A percentile compares a stretch with the other conserved stretches of the same genome.
These are phyloP conservation scores for Ariolimax columbianus DNA, from an alignment of 2,888 invertebrate species.

Conservation along the genomic window DNA sequence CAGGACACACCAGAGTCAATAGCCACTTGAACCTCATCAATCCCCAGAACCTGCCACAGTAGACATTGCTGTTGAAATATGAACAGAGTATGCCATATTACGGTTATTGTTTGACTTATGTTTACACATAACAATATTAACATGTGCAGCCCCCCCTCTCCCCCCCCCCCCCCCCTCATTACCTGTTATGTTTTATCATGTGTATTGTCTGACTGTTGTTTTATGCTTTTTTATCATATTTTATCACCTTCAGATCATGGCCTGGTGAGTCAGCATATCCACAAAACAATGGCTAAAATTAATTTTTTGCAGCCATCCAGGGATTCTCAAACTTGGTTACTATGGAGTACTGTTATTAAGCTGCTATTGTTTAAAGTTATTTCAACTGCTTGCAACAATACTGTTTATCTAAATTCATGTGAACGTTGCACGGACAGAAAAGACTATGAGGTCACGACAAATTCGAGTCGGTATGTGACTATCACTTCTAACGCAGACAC, in stretches of 20 bases:
- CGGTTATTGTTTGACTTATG: too few species aligned
- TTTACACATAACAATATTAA: too few species aligned
- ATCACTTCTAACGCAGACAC: not conserved
- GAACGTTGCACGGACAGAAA: not conserved
- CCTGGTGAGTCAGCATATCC: not conserved
- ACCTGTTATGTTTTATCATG: too few species aligned
- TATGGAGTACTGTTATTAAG: not conserved
- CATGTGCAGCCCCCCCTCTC: too few species aligned
- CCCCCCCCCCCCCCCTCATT: too few species aligned
- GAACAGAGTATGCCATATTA: too few species aligned
- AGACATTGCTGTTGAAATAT: too few species aligned
- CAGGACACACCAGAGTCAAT: too few species aligned
- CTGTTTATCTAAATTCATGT: not conserved
- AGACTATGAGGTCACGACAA: not conserved
- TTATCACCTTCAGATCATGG: not conserved
- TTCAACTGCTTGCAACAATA: not conserved
- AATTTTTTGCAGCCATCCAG: not conserved
- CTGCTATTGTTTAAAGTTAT: not conserved
- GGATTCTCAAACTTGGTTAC: not conserved
- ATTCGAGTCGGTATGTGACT: not conserved
- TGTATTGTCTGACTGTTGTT: too few species aligned
- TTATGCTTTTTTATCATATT: too few species aligned
- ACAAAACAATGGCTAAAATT: not conserved
- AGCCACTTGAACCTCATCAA: too few species aligned
- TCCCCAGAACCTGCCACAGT: too few species aligned